Evolutionary conservation across 2,888 invertebrate species (phyloP).

Genomic region (Mechanitis messenoides): DNA sequence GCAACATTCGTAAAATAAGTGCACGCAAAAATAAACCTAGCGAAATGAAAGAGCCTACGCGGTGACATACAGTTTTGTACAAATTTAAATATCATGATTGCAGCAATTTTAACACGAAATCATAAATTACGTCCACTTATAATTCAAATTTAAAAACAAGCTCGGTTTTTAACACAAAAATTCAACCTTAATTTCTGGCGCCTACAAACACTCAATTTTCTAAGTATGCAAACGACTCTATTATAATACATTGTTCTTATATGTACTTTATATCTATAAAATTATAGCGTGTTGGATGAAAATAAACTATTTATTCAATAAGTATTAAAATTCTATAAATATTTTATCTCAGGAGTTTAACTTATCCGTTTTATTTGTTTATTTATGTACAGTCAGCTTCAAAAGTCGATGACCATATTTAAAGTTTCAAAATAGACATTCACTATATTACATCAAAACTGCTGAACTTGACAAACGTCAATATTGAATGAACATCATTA

Average conservation of each 20-base stretch:
- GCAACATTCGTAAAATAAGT: background rate
- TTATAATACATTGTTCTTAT: conserved; percentile 35
- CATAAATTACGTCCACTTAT: conserved; percentile 6
- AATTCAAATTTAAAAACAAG: conserved; percentile 15
- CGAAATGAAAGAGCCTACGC: background rate
- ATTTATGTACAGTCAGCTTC: too few relatives aligned
- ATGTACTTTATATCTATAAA: too few relatives aligned
- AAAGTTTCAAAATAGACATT: too few relatives aligned
- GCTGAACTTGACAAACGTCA: too few relatives aligned
- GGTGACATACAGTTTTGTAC: background rate
- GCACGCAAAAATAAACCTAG: background rate
- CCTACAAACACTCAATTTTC: conserved; percentile 38
- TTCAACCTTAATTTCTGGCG: conserved; percentile 25
- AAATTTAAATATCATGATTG: conserved; percentile 3
- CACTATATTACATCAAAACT: too few relatives aligned
- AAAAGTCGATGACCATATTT: too few relatives aligned
- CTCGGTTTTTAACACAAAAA: conserved; percentile 17
- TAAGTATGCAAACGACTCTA: conserved; percentile 61
- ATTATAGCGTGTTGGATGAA: too few relatives aligned
- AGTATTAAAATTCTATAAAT: too few relatives aligned
- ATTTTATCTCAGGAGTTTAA: too few relatives aligned
- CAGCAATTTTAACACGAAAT: conserved; percentile 11
- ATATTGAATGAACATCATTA: too few relatives aligned
- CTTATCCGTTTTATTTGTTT: too few relatives aligned
- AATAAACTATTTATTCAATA: too few relatives aligned